Percentiles rank a stretch among this genome's conserved stretches.
These are phyloP conservation scores for Trogon melanurus DNA, from an alignment of 2,113 vertebrate genomes.

Conservation along the genomic window DNA sequence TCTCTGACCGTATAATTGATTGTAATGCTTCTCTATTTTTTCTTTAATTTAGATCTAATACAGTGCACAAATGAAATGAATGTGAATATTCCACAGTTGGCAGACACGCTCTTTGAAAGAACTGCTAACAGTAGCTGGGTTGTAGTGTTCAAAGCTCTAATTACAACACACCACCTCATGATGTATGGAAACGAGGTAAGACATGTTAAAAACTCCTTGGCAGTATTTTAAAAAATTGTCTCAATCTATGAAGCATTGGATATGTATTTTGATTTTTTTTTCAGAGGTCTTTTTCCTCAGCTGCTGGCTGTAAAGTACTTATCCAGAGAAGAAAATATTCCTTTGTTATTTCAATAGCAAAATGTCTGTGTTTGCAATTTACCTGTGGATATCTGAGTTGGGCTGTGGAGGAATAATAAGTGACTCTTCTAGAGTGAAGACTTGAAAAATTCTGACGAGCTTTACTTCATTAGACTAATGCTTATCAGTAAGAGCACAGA, in stretches of 20 bases:
- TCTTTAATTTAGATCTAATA: constrained; percentile 85
- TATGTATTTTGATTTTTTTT: neutral
- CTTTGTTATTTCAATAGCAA: neutral
- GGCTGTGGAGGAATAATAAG: neutral
- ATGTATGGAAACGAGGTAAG: constrained; percentile 97
- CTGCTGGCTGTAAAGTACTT: neutral
- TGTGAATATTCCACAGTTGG: constrained; percentile 90
- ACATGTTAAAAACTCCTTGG: neutral
- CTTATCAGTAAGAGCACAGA: neutral
- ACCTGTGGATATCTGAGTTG: neutral
- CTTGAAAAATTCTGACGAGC: neutral
- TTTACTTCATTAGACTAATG: neutral
- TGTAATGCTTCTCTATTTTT: constrained; percentile 17
- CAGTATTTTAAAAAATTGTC: neutral
- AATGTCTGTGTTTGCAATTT: neutral
- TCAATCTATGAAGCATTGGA: neutral
- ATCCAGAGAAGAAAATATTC: neutral
- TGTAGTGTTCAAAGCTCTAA: constrained; percentile 96
- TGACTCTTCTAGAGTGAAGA: neutral
- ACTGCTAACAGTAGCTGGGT: constrained; percentile 94
- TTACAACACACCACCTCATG: constrained; percentile 97
- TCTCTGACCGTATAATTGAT: neutral
- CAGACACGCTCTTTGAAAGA: constrained; percentile 89
- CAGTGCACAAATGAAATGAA: constrained; percentile 96
- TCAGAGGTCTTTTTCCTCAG: neutral